Evolutionary conservation across 2,113 vertebrate genomes (phyloP).

Genomic region (Labeo catla): DNA sequence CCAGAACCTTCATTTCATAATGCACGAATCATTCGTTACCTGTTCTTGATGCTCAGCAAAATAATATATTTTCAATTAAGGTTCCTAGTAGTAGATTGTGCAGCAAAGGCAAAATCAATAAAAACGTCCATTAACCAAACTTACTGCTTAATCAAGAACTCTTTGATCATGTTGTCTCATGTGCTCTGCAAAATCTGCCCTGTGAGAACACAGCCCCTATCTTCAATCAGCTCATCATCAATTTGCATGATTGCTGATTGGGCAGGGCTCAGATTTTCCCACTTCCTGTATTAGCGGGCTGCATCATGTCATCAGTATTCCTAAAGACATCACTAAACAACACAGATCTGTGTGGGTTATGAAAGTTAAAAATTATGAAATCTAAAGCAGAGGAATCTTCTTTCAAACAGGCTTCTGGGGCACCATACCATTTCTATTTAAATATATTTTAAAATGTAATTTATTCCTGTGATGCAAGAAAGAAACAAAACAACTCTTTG

Average conservation of each 20-base stretch:
- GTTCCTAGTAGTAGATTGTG: background rate
- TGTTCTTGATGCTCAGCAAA: conserved; percentile 18
- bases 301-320: conserved; percentile 48
- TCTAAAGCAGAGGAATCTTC: conserved; percentile 36
- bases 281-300: conserved; percentile 57
- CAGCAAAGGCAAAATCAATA: conserved; percentile 27
- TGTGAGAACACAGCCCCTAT: conserved; percentile 47
- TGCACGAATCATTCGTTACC: background rate
- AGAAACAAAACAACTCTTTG: background rate
- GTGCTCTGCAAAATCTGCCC: conserved; percentile 46
- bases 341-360: background rate
- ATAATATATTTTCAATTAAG: conserved; percentile 40
- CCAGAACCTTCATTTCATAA: conserved; percentile 11
- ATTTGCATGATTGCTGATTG: conserved; percentile 68
- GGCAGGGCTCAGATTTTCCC: conserved; percentile 53
- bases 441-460: background rate
- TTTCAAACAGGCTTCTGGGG: background rate
- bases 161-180: conserved; percentile 44
- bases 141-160: conserved; percentile 42
- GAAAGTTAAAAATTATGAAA: background rate
- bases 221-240: conserved; percentile 62
- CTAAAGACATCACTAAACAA: conserved; percentile 7
- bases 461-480: background rate
- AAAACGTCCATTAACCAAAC: conserved; percentile 38
- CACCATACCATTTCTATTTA: background rate